Conservation (phyloP, 2,888 invertebrate genomes). For the Calliopum simillimum region DNA sequence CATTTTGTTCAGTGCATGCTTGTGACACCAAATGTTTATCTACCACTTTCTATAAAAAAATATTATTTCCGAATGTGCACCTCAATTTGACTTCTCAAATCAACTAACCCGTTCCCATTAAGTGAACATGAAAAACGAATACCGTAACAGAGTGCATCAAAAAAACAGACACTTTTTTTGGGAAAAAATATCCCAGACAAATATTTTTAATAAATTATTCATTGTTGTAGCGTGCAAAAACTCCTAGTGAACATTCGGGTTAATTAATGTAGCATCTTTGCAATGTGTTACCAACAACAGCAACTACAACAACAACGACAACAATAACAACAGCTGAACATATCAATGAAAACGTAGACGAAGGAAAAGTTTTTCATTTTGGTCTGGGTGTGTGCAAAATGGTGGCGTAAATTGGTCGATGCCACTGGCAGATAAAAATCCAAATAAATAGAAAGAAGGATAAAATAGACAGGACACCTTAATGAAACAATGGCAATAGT, state of each 20-base stretch:
- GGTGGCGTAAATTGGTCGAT: conserved; percentile 4
- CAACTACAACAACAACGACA: conserved; percentile 14
- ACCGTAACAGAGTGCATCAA: too few species aligned
- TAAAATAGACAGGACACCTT: too few species aligned
- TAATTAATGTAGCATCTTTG: conserved; percentile 60
- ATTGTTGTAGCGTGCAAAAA: conserved; percentile 63
- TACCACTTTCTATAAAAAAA: too few species aligned
- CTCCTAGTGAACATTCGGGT: conserved; percentile 59
- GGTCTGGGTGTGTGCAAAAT: conserved; percentile 10
- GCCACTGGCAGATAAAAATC: too few species aligned
- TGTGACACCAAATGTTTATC: too few species aligned
- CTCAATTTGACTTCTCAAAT: too few species aligned
- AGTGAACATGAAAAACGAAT: neutral
- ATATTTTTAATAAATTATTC: conserved; percentile 62
- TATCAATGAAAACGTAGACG: conserved; percentile 44
- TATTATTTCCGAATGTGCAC: too few species aligned
- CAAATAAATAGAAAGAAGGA: too few species aligned
- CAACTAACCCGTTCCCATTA: too few species aligned
- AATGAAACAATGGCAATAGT: conserved; percentile 1
- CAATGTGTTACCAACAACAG: conserved; percentile 34
- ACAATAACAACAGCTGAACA: conserved; percentile 7
- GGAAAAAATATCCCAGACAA: conserved; percentile 55
- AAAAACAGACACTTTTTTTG: conserved; percentile 24
- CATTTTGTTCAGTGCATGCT: too few species aligned
- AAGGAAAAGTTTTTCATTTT: conserved; percentile 38